A percentile compares a stretch with the other conserved stretches of the same genome.
Conservation (phyloP, 2,888 invertebrate genomes). For the Carabus problematicus region DNA sequence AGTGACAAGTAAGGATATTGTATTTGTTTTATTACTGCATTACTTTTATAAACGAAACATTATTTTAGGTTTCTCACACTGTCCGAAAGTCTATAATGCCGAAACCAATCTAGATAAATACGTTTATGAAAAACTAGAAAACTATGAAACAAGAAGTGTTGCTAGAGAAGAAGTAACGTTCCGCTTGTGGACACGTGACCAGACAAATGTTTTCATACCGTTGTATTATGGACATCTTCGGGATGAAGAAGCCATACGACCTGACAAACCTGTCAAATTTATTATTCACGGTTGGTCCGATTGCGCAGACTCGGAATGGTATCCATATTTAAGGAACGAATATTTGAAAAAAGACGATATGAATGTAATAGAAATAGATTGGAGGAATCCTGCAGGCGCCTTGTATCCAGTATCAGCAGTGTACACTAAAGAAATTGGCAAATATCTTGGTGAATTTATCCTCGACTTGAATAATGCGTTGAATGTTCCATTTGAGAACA, state of each 20-base stretch:
- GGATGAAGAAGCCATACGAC: constrained; percentile 22
- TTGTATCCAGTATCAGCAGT: constrained; percentile 33
- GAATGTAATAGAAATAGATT: constrained; percentile 42
- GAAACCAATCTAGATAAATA: constrained; percentile 10
- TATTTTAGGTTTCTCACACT: constrained; percentile 26
- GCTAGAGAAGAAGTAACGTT: constrained; percentile 25
- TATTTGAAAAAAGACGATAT: constrained; percentile 39
- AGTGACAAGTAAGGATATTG: constrained; percentile 20
- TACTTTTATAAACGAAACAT: not conserved
- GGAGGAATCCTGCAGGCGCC: constrained; percentile 37
- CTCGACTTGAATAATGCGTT: constrained; percentile 47
- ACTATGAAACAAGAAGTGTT: constrained; percentile 14
- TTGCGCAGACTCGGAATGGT: constrained; percentile 35
- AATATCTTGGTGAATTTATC: constrained; percentile 34
- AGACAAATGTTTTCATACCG: constrained; percentile 14
- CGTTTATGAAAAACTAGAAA: constrained; percentile 11
- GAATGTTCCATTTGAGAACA: constrained; percentile 46
- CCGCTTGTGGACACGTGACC: constrained; percentile 36
- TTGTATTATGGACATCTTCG: constrained; percentile 28
- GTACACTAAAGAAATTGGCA: constrained; percentile 35
- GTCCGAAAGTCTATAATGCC: constrained; percentile 2
- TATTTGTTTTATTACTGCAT: constrained; percentile 14
- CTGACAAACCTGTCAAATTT: constrained; percentile 38
- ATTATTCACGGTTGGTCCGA: constrained; percentile 44
- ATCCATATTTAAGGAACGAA: constrained; percentile 26